Evolutionary conservation across 2,797 vertebrate genomes (phyloP).

Genomic region (Atherinosoma microstoma): DNA sequence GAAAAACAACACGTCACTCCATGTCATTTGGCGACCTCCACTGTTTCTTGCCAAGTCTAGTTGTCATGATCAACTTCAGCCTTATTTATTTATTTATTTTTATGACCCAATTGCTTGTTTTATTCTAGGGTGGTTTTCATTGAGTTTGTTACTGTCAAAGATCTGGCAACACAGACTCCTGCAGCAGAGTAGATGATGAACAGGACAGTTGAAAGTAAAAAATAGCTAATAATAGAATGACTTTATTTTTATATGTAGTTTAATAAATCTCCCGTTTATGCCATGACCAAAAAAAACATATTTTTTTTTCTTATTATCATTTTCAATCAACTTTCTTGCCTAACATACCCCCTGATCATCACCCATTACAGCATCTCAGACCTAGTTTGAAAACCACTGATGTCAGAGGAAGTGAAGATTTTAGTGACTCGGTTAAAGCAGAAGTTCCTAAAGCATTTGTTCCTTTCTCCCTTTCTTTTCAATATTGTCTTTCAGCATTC

Average conservation of each 20-base stretch:
- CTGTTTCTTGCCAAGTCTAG: no score
- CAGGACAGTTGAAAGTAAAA: no score
- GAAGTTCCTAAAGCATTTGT: slow-evolving; percentile 1
- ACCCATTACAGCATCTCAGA: background rate
- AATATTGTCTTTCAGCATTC: background rate
- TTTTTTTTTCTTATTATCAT: background rate
- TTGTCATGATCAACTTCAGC: no score
- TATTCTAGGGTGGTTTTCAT: background rate
- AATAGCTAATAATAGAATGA: no score
- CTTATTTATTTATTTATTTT: no score
- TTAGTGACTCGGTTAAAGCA: background rate
- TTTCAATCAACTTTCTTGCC: background rate
- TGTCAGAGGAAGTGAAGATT: slow-evolving; percentile 7
- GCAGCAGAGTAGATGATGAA: no score
- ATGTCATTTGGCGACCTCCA: no score
- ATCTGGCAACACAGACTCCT: background rate
- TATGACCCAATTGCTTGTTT: background rate
- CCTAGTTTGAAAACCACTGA: background rate
- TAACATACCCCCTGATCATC: background rate
- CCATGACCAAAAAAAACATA: no score
- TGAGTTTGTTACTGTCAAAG: background rate
- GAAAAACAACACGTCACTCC: no score
- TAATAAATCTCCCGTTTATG: no score
- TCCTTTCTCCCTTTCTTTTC: background rate
- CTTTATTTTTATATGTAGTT: no score